A percentile compares a stretch with the other conserved stretches of the same genome.
phyloP scores from a whole-genome alignment of 2,113 vertebrate genomes.

The Arothron firmamentum region DNA sequence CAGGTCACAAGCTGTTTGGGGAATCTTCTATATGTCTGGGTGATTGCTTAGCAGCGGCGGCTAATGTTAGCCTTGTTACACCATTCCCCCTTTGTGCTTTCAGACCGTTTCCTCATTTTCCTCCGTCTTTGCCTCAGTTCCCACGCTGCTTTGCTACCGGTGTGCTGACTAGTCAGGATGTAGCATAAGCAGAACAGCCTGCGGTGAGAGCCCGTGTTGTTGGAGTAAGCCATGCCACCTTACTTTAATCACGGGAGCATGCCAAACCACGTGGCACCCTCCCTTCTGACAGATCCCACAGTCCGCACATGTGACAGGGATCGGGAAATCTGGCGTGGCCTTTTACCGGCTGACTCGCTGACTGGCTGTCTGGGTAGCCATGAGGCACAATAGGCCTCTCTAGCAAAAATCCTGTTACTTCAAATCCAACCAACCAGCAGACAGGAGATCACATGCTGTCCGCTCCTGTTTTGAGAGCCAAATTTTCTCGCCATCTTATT shows the following conservation, averaged over 20 bases:
- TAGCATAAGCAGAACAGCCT: neutral
- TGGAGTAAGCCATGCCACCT: constrained; percentile 25
- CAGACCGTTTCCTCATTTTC: constrained; percentile 1
- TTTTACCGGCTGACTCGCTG: constrained; percentile 34
- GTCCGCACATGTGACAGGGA: constrained; percentile 60
- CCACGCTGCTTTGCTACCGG: constrained; percentile 40
- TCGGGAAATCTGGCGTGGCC: constrained; percentile 51
- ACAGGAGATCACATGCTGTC: constrained; percentile 66
- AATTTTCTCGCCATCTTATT: constrained; percentile 37
- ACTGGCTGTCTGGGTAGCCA: constrained; percentile 34
- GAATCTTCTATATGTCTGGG: constrained; percentile 12
- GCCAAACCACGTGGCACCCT: constrained; percentile 16
- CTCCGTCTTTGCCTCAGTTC: constrained; percentile 27
- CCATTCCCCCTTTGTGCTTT: neutral
- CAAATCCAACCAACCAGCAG: constrained; percentile 66
- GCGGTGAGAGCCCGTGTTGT: neutral
- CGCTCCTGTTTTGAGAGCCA: constrained; percentile 59
- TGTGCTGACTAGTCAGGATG: constrained; percentile 46
- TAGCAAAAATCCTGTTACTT: constrained; percentile 68
- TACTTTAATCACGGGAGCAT: constrained; percentile 18
- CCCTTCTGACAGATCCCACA: constrained; percentile 27
- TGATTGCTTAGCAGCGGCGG: constrained; percentile 18
- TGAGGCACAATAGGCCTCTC: constrained; percentile 57
- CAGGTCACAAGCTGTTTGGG: neutral
- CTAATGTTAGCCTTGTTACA: constrained; percentile 14